Percentiles rank a stretch among this genome's conserved stretches.
Evolutionary conservation across 2,888 invertebrate genomes (phyloP).

Genomic region (Pseudanteris insignis): DNA sequence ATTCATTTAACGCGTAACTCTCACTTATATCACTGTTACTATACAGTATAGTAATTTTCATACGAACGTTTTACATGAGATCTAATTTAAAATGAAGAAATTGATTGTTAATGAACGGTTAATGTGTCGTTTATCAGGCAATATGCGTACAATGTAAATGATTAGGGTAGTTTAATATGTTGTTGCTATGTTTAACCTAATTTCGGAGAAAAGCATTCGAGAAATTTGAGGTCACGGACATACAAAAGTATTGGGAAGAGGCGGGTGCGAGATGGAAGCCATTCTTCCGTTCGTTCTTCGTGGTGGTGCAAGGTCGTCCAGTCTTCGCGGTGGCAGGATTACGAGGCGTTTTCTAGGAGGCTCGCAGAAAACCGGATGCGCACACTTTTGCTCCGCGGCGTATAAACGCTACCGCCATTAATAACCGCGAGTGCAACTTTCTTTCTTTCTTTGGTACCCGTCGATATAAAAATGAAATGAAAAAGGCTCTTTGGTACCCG

Average conservation of each 20-base stretch:
- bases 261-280: constrained; percentile 10
- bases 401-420: constrained; percentile 53
- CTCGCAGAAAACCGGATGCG: constrained; percentile 53
- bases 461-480: constrained; percentile 19
- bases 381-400: constrained; percentile 48
- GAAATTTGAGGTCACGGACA: constrained; percentile 10
- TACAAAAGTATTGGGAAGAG: constrained; percentile 20
- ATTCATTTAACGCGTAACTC: no score
- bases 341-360: constrained; percentile 50
- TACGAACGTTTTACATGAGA: no score
- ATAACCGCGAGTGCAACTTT: constrained; percentile 53
- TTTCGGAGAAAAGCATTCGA: constrained; percentile 30
- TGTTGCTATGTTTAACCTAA: constrained; percentile 33
- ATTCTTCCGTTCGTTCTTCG: constrained; percentile 40
- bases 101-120: no score
- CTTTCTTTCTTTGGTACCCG: constrained; percentile 35
- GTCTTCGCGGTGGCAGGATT: constrained; percentile 48
- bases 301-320: constrained; percentile 52
- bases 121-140: no score
- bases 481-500: constrained; percentile 26
- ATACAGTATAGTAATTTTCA: no score
- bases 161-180: no score
- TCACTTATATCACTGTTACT: no score
- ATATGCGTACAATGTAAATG: no score
- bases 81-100: no score